Evolutionary conservation across 2,888 invertebrate genomes (phyloP).

Genomic region (Neocrepidodera transversa): DNA sequence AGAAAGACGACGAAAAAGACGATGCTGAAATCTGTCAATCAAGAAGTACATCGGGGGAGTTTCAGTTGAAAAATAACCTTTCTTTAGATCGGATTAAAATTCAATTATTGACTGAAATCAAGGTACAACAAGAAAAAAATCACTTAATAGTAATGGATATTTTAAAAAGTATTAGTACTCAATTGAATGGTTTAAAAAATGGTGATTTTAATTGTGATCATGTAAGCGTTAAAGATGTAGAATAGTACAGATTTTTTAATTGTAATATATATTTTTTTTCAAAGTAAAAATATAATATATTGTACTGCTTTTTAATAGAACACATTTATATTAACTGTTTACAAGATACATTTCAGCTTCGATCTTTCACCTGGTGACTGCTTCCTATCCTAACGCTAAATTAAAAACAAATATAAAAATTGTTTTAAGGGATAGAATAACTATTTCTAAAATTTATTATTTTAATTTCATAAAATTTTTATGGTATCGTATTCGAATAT

Average conservation of each 20-base stretch:
- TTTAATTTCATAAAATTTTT: too few relatives aligned
- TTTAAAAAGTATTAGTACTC: conserved; percentile 29
- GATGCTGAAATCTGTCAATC: background rate
- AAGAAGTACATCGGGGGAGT: conserved; percentile 1
- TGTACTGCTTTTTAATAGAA: too few relatives aligned
- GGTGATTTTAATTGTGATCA: conserved; percentile 1
- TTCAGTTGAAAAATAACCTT: conserved; percentile 30
- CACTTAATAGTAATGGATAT: conserved; percentile 34
- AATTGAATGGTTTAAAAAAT: conserved; percentile 9
- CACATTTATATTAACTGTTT: too few relatives aligned
- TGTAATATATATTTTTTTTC: conserved; percentile 1
- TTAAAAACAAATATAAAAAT: too few relatives aligned
- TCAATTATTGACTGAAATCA: conserved; percentile 37
- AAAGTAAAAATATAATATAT: too few relatives aligned
- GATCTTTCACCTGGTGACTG: too few relatives aligned
- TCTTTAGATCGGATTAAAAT: conserved; percentile 38
- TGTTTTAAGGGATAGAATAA: too few relatives aligned
- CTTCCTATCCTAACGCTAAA: too few relatives aligned
- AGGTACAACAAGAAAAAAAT: conserved; percentile 37
- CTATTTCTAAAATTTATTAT: too few relatives aligned
- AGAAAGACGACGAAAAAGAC: conserved; percentile 28
- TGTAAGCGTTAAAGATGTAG: conserved; percentile 5
- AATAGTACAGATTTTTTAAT: conserved; percentile 4
- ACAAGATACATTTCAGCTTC: too few relatives aligned
- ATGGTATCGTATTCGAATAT: too few relatives aligned